Conservation (phyloP, 2,888 invertebrate genomes). For the Dryadula phaetusa region DNA sequence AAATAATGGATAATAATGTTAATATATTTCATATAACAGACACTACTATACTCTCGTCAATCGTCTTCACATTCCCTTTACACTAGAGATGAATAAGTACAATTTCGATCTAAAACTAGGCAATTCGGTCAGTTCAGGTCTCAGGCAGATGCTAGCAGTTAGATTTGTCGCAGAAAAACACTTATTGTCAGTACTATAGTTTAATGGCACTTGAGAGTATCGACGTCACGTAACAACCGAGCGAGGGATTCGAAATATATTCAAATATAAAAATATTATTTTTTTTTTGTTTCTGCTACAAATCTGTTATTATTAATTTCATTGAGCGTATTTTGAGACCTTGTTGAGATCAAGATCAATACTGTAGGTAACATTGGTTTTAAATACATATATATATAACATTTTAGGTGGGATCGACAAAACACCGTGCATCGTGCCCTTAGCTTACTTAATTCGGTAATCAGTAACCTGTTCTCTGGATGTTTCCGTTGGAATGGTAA, state of each 20-base stretch:
- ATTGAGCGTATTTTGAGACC: neutral
- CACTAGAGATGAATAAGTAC: constrained; percentile 80
- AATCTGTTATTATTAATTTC: neutral
- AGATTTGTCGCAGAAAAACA: constrained; percentile 11
- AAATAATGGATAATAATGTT: neutral
- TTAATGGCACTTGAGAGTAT: constrained; percentile 20
- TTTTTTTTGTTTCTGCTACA: constrained; percentile 16
- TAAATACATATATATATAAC: constrained; percentile 1
- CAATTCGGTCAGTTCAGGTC: constrained; percentile 67
- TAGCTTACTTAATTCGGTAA: constrained; percentile 18
- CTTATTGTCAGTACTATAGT: constrained; percentile 24
- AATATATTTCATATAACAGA: constrained; percentile 51
- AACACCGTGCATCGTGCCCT: constrained; percentile 28
- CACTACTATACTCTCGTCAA: constrained; percentile 58
- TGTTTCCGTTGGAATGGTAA: neutral
- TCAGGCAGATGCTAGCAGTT: constrained; percentile 33
- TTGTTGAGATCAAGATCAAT: constrained; percentile 21
- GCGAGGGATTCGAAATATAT: constrained; percentile 6
- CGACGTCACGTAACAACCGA: neutral
- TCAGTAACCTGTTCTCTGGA: constrained; percentile 5
- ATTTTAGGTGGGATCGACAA: constrained; percentile 26
- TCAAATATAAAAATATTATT: constrained; percentile 20
- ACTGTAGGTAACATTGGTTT: constrained; percentile 1
- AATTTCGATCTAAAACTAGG: constrained; percentile 78
- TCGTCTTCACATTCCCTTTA: constrained; percentile 73